Evolutionary conservation across 1,140 invertebrate species (phyloP), one percentile per base, ranked within the genome.

Genomic region (Drosophila orosa): DNA sequence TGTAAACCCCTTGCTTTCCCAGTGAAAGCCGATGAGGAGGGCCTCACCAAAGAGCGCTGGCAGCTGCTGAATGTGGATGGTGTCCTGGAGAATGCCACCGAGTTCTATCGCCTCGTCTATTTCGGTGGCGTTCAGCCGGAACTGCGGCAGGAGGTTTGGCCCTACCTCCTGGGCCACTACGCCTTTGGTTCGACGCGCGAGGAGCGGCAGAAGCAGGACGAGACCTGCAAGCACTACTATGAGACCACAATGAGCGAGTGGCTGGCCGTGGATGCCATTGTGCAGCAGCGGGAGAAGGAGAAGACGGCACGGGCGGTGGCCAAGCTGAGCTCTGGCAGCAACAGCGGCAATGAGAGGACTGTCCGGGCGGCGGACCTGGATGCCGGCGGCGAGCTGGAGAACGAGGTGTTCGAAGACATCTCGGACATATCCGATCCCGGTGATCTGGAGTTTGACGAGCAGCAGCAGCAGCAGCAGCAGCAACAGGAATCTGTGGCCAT

Each of bases 191-290:
- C 95, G 82, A 95, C 95, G 10, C 69, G 92, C 7, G 94, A 96
- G 74, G 95, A 97, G 74, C 93, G 96, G 1, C 91, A 93, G 24
- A 94, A 95, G 66, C 94, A 96, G 62, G 96, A 97, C 82, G 92
- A 94, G 67, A 92, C 93, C 47, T 95, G 95, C 61, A 94, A 95
- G 74, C 94, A 95, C 55, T 94, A 95, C 67, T 98, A 98, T 83
- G 97, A 98, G 92, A 95, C 96, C 8, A 97, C 95, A 3, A 97
- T 98, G 97, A 97, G 97, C 1, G 97, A 98, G 90, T 99, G 98
- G 98, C 92, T 98, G 54, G 97, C 96, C 2, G 97, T 98, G 1
- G 98, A 98, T 91, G 97, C 97, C 1, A 98, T 98, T 63, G 97
- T 98, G 1, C 92, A 95, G 62, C 97, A 98, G 91, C 90, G 95